Evolutionary conservation across 2,888 invertebrate genomes (phyloP).

Genomic region (Frankliniella intonsa): DNA sequence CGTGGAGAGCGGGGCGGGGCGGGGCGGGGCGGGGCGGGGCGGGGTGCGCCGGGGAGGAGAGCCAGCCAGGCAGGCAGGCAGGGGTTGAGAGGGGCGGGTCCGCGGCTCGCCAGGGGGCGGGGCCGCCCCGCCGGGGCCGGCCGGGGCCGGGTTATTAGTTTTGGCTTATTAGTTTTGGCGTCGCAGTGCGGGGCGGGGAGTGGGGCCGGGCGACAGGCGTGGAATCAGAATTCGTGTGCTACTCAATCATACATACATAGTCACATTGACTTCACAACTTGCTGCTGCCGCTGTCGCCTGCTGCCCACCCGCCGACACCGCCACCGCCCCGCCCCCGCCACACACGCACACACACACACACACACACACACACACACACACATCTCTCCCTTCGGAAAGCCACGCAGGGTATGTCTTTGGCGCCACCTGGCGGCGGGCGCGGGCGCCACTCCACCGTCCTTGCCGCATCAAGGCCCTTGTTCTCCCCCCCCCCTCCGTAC

Average conservation of each 20-base stretch:
- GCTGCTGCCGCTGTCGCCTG: background rate
- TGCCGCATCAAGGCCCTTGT: too few relatives aligned
- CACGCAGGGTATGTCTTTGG: too few relatives aligned
- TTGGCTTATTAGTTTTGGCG: slow-evolving; percentile 26
- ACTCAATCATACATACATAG: slow-evolving; percentile 27
- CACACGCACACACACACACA: background rate
- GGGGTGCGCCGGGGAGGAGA: background rate
- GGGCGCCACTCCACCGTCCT: too few relatives aligned
- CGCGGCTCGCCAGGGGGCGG: slow-evolving; percentile 22
- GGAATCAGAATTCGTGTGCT: slow-evolving; percentile 17
- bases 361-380: too few relatives aligned
- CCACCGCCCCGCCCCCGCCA: background rate
- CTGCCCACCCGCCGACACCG: background rate
- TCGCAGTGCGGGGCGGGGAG: background rate
- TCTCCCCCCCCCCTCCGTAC: too few relatives aligned
- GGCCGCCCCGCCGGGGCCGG: background rate
- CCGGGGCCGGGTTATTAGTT: slow-evolving; percentile 1
- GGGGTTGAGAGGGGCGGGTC: slow-evolving; percentile 4
- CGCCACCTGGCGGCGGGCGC: too few relatives aligned
- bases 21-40: background rate
- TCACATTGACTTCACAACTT: slow-evolving; percentile 9
- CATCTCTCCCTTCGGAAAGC: background rate
- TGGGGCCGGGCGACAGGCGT: background rate
- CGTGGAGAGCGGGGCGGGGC: background rate
- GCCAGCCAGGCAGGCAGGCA: too few relatives aligned